These are phyloP conservation scores for Lagenorhynchus albirostris DNA, from an alignment of 2,113 vertebrate genomes.

Conservation along the genomic window DNA sequence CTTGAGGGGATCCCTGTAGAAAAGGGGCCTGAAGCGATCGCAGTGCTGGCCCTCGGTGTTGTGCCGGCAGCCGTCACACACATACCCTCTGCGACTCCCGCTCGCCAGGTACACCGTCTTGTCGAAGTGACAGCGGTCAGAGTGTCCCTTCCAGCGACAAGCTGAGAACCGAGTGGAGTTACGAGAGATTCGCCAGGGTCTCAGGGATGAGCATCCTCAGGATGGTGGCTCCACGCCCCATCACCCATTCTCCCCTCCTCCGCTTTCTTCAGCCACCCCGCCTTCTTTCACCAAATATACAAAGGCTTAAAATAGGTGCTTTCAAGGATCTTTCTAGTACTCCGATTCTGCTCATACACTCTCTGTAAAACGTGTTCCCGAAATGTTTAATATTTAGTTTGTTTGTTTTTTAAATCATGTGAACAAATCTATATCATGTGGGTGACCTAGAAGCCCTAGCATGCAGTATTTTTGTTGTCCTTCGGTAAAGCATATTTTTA, in stretches of 20 bases:
- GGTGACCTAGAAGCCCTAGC: neutral
- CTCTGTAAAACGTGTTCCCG: neutral
- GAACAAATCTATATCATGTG: neutral
- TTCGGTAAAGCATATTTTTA: neutral
- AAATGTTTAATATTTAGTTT: neutral
- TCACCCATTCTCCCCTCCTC: rapidly evolving
- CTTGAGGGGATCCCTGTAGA: constrained; percentile 84
- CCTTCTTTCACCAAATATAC: neutral
- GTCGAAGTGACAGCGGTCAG: constrained; percentile 89
- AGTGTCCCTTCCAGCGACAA: constrained; percentile 89
- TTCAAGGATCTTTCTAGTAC: neutral
- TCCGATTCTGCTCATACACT: neutral
- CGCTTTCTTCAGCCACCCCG: rapidly evolving
- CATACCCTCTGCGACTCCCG: constrained; percentile 81
- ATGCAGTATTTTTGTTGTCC: neutral
- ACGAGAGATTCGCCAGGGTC: rapidly evolving
- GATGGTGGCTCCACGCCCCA: rapidly evolving
- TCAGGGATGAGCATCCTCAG: rapidly evolving
- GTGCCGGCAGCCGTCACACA: constrained; percentile 89
- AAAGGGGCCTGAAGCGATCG: constrained; percentile 83
- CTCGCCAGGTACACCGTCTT: constrained; percentile 74
- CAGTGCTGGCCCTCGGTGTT: constrained; percentile 88
- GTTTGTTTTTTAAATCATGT: neutral
- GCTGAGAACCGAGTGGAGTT: constrained; percentile 74
- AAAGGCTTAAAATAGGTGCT: neutral